Base-by-base conservation (phyloP, 2,888 invertebrate genomes). In the Brachynemurus nebulosus region DNA sequence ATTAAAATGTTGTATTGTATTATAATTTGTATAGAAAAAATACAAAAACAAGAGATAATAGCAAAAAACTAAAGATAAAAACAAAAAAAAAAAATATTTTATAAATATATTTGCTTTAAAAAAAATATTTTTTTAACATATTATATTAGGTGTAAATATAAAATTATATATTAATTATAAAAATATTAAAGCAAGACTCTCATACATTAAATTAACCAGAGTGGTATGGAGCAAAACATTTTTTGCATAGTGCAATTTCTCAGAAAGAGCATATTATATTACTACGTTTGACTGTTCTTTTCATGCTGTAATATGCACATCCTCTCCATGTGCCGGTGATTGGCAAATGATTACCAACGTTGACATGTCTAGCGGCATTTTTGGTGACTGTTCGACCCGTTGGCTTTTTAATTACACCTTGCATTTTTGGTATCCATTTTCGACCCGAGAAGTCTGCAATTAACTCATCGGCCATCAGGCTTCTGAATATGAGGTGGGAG, bases 261-360 rank as follows among this genome's bases (percentile, higher is more conserved):
- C 48, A 48, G 36, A 40, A 23, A 21, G 36, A 42, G 45, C 50
- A 49, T 21, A 23, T 42, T 19, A 47, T 41, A 14, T 45, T 39
- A 33, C 46, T 45, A 35, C 50, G 44, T 44, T 47, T 37, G 19
- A 43, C 40, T 17, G 25, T 38, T 19, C 46, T 46, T 39, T 48
- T 48, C 14, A 45, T 50, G 42, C 51, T 51, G 38, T 45, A 51
- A 45, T 45, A 40, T 20, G 47, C 48, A 38, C 49, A 49, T 42
- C 50, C 40, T 44, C 37, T 47, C 33, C 43, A 46, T 17, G 39
- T 45, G 33, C 45, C 45, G 25, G 42, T 42, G 6, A 40, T 35
- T 7, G 50, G 47, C 35, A 48, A 23, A 44, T 50, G 47, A 18
- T 21, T 35, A 11, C 45, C 44, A 42, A 47, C 46, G 36, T 43